Conservation (phyloP, 2,113 vertebrate genomes). For the Cyanoderma ruficeps region DNA sequence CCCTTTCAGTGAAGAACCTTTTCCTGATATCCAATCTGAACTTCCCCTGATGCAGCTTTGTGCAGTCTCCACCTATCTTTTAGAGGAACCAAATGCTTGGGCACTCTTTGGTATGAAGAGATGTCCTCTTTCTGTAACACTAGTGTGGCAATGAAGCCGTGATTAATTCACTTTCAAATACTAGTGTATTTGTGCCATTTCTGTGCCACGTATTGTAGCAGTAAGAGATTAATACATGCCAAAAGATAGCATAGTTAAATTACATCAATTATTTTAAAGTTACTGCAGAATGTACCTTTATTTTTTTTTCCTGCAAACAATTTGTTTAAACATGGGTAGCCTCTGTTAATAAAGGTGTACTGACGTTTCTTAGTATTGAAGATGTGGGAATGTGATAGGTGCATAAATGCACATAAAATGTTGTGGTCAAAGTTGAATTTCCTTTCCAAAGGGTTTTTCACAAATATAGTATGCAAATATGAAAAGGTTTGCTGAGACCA, state of each 20-base stretch:
- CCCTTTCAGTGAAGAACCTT: neutral
- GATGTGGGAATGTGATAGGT: neutral
- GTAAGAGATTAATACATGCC: neutral
- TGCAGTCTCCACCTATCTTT: neutral
- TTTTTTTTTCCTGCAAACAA: neutral
- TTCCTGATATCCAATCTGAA: neutral
- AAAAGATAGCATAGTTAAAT: neutral
- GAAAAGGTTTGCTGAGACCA: neutral
- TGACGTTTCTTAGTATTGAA: neutral
- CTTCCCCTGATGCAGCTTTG: neutral
- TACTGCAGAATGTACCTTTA: neutral
- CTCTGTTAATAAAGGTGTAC: neutral
- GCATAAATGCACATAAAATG: neutral
- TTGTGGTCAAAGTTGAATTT: neutral
- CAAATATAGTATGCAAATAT: neutral
- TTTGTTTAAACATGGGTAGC: neutral
- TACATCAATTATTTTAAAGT: neutral
- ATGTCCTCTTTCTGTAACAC: neutral
- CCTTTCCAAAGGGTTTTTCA: neutral
- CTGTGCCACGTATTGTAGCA: neutral
- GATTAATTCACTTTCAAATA: neutral
- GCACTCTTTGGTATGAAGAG: neutral
- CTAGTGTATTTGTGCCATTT: neutral
- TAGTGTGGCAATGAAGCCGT: neutral
- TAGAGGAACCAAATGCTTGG: neutral